Evolutionary conservation across 2,113 vertebrate genomes (phyloP), one percentile per base, ranked within the genome.

Genomic region (Pollimyrus isidori): DNA sequence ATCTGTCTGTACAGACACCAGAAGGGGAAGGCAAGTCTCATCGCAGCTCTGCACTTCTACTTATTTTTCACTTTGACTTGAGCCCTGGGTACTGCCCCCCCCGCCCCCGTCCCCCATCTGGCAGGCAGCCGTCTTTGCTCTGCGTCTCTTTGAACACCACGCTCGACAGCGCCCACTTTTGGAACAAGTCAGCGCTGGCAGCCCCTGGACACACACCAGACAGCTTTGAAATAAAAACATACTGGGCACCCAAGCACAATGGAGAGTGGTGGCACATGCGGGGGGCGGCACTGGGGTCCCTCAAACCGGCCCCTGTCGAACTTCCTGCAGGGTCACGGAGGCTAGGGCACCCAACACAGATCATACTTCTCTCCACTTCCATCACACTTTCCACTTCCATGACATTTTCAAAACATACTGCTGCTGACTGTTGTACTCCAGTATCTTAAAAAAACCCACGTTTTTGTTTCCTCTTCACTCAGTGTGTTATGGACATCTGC

Each of bases 221-320:
- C 76, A 39, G 88, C 89, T 86, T 49, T 65, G 83, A 86, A 86
- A 86, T 35, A 13, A 89, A 50, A 85, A 69, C 83, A 69, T 46
- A 49, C 65, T 30, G 42, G n/a, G 35, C 10, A 46, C 49, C 26
- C 69, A 17, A 89, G 53, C 45, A n/a, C n/a, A 10, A 19, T 52
- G 85, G 88, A 46, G 19, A 48, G 52, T 15, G 6, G 46, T 15
- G 19, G 65, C 62, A 26, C n/a, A 21, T 13, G 52, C 1, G 30
- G 35, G 46, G 52, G 7, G 2, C 2, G 7, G 52, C 39, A 45
- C 76, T 19, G 35, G 35, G 15, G 21, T 7, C 80, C 80, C 80
- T 7, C 17, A 39, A 2, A 9, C 7, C 21, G 10, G 19, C 39
- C 45, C 35, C 42, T 5, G 39, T 46, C 19, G 2, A 13, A 46